phyloP scores from a whole-genome alignment of 2,888 invertebrate species.

The Epinotia nisella region DNA sequence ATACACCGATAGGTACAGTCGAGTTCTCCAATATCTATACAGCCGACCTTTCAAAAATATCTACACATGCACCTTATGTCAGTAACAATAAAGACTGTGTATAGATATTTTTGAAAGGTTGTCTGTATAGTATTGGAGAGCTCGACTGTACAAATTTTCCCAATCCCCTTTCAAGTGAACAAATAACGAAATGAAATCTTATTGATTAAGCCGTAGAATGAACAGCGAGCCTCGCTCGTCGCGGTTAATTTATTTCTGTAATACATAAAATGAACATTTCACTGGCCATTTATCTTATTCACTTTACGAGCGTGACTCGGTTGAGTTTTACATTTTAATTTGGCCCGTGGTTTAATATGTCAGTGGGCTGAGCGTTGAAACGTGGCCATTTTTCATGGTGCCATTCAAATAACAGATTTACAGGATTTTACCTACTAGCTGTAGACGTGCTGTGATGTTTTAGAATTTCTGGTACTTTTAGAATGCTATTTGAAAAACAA shows the following conservation, averaged over 20 bases:
- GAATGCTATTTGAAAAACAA: neutral
- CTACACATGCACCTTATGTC: no score
- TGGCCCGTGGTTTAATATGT: constrained; percentile 64
- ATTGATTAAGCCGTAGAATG: constrained; percentile 29
- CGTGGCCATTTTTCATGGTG: constrained; percentile 52
- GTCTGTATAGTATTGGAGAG: no score
- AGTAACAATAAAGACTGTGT: no score
- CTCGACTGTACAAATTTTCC: no score
- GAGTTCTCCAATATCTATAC: no score
- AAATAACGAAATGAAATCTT: constrained; percentile 16
- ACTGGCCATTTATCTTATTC: constrained; percentile 74
- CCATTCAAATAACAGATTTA: constrained; percentile 44
- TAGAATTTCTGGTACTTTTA: neutral
- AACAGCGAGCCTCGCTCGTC: constrained; percentile 19
- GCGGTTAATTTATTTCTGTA: constrained; percentile 69
- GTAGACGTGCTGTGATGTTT: neutral
- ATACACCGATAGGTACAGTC: no score
- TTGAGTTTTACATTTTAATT: constrained; percentile 74
- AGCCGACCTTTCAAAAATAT: no score
- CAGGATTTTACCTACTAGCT: neutral
- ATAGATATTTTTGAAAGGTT: no score
- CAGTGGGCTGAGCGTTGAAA: constrained; percentile 48
- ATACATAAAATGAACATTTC: constrained; percentile 65
- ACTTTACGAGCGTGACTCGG: constrained; percentile 69
- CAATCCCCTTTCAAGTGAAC: neutral